These are phyloP conservation scores for Dicrurus megarhynchus DNA, from an alignment of 2,113 vertebrate species.

Conservation along the genomic window DNA sequence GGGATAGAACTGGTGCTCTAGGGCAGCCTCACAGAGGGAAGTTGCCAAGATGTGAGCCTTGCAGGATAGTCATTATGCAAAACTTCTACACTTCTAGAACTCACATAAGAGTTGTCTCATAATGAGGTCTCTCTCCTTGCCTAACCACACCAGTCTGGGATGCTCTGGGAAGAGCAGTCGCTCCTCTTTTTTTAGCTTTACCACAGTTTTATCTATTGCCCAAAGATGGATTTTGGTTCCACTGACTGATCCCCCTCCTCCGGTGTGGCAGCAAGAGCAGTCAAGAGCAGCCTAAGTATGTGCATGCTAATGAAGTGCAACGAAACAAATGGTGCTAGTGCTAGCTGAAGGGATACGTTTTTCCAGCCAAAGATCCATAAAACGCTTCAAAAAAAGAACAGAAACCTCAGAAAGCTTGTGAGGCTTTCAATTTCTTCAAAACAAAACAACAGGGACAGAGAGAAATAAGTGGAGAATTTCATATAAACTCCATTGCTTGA, in stretches of 20 bases:
- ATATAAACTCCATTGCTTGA: neutral
- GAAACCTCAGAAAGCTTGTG: neutral
- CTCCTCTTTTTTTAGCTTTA: neutral
- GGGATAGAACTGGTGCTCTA: rapidly evolving
- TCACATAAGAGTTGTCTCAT: rapidly evolving
- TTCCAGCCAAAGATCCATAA: neutral
- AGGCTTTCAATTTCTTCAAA: neutral
- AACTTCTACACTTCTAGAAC: neutral
- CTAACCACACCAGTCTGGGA: neutral
- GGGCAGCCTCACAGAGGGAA: neutral
- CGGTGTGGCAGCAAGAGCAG: neutral
- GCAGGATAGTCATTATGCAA: neutral
- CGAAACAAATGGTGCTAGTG: neutral
- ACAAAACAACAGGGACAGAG: neutral
- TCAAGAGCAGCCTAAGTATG: neutral
- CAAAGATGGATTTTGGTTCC: neutral
- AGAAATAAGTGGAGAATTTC: neutral
- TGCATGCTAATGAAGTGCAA: neutral
- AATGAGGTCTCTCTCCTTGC: neutral
- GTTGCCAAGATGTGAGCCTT: neutral
- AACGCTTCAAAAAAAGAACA: neutral
- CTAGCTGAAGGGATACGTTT: neutral
- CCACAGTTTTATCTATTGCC: neutral
- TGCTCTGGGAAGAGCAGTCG: neutral
- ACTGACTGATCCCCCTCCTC: neutral